phyloP scores from a whole-genome alignment of 2,797 vertebrate genomes.

The Danio kyathit region DNA sequence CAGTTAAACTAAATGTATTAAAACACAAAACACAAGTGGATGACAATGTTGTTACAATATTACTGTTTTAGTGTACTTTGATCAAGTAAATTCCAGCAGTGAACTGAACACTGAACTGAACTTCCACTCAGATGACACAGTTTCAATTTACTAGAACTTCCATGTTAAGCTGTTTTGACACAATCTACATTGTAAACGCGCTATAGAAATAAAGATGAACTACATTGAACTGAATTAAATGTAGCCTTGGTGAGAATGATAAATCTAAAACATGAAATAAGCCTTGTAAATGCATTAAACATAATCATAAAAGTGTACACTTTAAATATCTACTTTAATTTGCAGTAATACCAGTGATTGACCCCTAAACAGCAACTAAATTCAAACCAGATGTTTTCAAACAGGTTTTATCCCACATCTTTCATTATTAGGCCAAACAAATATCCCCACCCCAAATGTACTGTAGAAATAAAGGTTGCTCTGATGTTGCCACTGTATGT shows the following conservation, averaged over 20 bases:
- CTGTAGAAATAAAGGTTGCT: neutral
- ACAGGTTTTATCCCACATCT: neutral
- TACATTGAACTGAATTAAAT: no score
- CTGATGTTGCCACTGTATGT: neutral
- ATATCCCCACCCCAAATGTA: neutral
- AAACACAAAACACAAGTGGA: neutral
- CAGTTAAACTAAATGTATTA: neutral
- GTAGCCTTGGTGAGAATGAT: neutral
- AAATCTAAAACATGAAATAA: neutral
- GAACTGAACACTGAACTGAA: no score
- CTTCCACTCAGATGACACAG: no score
- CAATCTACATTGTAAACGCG: no score
- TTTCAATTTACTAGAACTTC: no score
- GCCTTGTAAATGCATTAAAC: neutral
- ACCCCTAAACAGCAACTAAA: neutral
- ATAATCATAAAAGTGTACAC: neutral
- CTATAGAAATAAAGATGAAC: no score
- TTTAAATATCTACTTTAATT: neutral
- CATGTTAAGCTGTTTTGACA: no score
- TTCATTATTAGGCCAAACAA: neutral
- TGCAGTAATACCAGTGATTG: neutral
- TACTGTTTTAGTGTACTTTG: neutral
- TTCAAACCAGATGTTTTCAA: neutral
- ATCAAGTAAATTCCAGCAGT: no score
- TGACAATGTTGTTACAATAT: neutral